Conservation (phyloP, 2,888 invertebrate species). For the Amaurobius ferox region DNA sequence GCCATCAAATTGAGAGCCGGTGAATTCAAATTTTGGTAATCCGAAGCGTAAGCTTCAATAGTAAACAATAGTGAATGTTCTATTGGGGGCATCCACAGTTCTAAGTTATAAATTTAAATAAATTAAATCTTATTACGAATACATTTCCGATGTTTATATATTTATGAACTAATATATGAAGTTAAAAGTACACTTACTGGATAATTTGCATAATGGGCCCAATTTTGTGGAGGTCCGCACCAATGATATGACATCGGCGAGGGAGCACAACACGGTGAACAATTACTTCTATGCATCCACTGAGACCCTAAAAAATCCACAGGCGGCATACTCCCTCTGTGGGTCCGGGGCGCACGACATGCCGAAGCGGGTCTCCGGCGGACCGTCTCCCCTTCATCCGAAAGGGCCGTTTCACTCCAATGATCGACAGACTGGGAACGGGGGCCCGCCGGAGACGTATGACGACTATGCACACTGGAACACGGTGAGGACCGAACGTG, state of each 20-base stretch:
- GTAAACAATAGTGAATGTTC: too few relatives aligned
- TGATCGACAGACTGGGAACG: slow-evolving; percentile 14
- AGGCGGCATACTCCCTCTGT: slow-evolving; percentile 58
- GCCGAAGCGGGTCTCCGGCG: slow-evolving; percentile 46
- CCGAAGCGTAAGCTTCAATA: too few relatives aligned
- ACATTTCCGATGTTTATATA: too few relatives aligned
- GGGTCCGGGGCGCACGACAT: slow-evolving; percentile 38
- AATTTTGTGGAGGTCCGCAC: slow-evolving; percentile 44
- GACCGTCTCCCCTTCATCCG: slow-evolving; percentile 24
- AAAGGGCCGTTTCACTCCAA: background rate
- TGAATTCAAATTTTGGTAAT: too few relatives aligned
- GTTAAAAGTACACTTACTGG: slow-evolving; percentile 24
- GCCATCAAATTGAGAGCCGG: too few relatives aligned
- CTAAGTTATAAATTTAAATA: too few relatives aligned
- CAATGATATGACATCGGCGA: slow-evolving; percentile 44
- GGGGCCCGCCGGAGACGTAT: slow-evolving; percentile 9
- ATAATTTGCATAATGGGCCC: slow-evolving; percentile 27
- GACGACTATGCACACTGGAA: background rate
- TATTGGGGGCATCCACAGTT: too few relatives aligned
- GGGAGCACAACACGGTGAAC: slow-evolving; percentile 38
- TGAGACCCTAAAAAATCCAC: slow-evolving; percentile 44
- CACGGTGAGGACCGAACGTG: background rate
- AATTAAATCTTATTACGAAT: too few relatives aligned
- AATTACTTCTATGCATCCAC: slow-evolving; percentile 25
- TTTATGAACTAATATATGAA: too few relatives aligned